phyloP scores from a whole-genome alignment of 2,797 vertebrate genomes.

The Allochrocebus solatus region DNA sequence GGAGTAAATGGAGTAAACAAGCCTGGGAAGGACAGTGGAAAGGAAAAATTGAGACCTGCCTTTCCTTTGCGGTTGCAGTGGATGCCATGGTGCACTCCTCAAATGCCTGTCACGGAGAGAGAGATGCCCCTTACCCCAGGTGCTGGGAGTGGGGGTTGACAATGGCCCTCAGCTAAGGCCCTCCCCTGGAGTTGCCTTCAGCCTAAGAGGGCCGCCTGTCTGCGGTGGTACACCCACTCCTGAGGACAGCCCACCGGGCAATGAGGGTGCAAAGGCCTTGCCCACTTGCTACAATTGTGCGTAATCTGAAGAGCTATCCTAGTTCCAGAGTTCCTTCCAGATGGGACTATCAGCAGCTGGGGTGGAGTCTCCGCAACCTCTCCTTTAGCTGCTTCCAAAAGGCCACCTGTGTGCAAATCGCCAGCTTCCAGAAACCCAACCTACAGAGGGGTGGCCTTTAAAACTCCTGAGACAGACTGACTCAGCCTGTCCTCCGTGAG shows the following conservation, averaged over 20 bases:
- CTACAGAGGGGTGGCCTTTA: not conserved
- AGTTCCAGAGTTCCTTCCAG: not conserved
- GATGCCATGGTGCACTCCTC: accelerated
- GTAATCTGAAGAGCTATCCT: not conserved
- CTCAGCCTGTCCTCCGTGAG: accelerated
- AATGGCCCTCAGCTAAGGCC: not conserved
- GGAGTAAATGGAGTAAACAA: not conserved
- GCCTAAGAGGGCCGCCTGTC: not conserved
- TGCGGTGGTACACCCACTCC: not conserved
- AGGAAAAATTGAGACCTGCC: too few species aligned
- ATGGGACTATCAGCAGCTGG: not conserved
- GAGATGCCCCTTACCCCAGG: too few species aligned
- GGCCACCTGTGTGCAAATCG: not conserved
- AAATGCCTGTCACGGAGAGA: not conserved
- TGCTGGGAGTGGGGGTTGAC: not conserved
- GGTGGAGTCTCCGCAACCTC: not conserved
- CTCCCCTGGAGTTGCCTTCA: not conserved
- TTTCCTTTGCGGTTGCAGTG: not conserved
- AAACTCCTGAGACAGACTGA: not conserved
- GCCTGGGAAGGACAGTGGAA: not conserved
- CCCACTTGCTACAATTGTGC: not conserved
- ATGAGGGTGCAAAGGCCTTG: accelerated
- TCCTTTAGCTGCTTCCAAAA: not conserved
- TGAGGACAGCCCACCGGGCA: not conserved
- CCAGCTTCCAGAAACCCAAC: not conserved